Conservation (phyloP, 2,888 invertebrate genomes). For the Eupithecia subumbrata region DNA sequence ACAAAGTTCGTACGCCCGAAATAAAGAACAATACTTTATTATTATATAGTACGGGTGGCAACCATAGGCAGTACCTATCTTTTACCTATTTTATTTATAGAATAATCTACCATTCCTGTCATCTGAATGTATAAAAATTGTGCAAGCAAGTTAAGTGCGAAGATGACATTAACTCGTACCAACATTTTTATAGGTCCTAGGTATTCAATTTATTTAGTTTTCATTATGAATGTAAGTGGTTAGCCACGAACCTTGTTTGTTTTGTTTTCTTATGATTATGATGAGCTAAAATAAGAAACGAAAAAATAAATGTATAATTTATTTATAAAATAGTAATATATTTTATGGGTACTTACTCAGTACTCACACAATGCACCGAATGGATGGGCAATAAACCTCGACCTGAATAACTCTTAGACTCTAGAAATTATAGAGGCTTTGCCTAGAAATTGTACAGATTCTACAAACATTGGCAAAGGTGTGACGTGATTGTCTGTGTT, state of each 20-base stretch:
- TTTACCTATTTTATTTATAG: background rate
- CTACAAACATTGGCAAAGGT: constrained; percentile 29
- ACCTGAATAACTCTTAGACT: background rate
- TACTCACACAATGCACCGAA: no score
- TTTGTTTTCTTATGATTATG: background rate
- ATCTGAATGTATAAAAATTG: background rate
- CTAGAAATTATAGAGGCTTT: background rate
- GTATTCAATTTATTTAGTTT: background rate
- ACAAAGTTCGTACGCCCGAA: no score
- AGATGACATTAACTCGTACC: background rate
- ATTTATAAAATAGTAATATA: background rate
- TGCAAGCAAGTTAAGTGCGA: background rate
- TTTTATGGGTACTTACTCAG: background rate
- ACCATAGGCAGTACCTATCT: no score
- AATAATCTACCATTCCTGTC: background rate
- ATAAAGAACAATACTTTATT: no score
- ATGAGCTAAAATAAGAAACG: background rate
- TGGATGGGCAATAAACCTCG: constrained; percentile 1
- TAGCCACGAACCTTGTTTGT: background rate
- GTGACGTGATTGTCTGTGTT: constrained; percentile 32
- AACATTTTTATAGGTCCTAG: background rate
- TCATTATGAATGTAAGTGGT: background rate
- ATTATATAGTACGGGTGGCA: no score
- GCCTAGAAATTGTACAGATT: constrained; percentile 9
- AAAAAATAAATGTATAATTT: background rate